Evolutionary conservation across 2,888 invertebrate species (phyloP).

Genomic region (Adelphocoris suturalis): DNA sequence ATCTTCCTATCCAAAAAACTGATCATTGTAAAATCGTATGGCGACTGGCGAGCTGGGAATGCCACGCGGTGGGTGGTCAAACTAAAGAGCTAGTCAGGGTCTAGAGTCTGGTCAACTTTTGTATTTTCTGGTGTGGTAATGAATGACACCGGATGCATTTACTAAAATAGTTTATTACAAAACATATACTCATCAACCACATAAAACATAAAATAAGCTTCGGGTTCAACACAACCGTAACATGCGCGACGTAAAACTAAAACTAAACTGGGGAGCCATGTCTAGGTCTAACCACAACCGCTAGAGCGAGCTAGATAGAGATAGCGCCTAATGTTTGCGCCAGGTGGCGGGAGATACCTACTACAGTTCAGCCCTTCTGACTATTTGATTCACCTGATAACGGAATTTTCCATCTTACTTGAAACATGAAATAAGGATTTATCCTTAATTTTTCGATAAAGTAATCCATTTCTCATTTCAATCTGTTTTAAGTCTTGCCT

Average conservation of each 20-base stretch:
- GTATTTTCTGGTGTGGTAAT: no score
- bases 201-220: no score
- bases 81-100: no score
- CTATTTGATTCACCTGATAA: background rate
- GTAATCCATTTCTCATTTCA: constrained; percentile 52
- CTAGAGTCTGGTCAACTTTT: no score
- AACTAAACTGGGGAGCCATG: background rate
- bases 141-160: no score
- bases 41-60: no score
- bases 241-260: background rate
- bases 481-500: background rate
- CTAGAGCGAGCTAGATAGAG: background rate
- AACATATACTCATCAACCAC: no score
- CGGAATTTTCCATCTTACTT: background rate
- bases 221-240: no score
- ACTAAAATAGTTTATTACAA: no score
- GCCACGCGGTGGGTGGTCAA: no score
- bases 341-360: background rate
- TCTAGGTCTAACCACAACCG: background rate
- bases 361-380: background rate
- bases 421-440: constrained; percentile 25
- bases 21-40: no score
- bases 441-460: constrained; percentile 44
- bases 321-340: background rate
- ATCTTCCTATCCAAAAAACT: no score